Base-by-base conservation (phyloP, 2,113 vertebrate genomes). In the Camelus dromedarius region DNA sequence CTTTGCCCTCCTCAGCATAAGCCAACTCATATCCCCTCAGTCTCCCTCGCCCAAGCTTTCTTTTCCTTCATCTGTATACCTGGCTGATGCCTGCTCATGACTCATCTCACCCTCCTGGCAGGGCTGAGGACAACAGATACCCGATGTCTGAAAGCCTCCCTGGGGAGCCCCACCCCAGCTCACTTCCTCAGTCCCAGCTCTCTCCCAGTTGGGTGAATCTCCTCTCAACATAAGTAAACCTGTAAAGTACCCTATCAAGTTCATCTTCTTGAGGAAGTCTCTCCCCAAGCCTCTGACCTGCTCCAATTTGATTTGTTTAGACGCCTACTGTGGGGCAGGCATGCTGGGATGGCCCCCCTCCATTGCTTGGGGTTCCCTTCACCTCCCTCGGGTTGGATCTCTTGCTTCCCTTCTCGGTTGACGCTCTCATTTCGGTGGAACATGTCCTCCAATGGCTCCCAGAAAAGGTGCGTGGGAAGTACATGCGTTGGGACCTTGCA, bases 321-420 rank as follows among this genome's bases (percentile, higher is more conserved):
- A 66, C 11, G 9, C 52, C 2, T 1, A 32, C 20, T 62, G 54
- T 54, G 79, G 30, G 18, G 6, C 16, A 6, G 72, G n/a, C 38
- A 16, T 6, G 1, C 5, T 7, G 1, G 4, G 60, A 4, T 4
- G 5, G 9, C 26, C 9, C 9, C 9, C 11, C 46, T 52, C 18
- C 7, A 6, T 46, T 9, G 2, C 35, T 16, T 1, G 8, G 58
- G 8, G 48, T 20, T 20, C n/a, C n/a, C 77, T 48, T 64, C 19
- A 8, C 35, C 35, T 9, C 28, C 66, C n/a, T 91, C 3, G 1
- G 5, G 28, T 56, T 77, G 26, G 16, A 1, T 77, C 22, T 69
- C 15, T 62, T 66, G 62, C 38, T 77, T 83, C 30, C 22, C 32
- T 56, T n/a, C 62, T 50, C 30, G 32, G 70, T 22, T 35, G 15